These are phyloP conservation scores for Marronus borbonicus DNA, from an alignment of 2,888 invertebrate species.

Conservation along the genomic window DNA sequence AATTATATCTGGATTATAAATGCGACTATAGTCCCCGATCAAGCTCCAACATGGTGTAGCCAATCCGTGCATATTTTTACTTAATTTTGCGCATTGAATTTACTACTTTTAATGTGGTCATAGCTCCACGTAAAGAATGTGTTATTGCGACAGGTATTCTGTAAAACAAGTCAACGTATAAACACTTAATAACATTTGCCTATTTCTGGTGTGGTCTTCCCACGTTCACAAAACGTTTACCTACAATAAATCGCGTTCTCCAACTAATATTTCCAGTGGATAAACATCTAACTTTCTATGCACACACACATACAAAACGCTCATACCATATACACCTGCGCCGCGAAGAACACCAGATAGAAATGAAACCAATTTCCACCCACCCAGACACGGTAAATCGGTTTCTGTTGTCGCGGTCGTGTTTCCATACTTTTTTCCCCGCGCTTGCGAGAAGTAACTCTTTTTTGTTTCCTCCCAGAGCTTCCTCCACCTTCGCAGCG, in stretches of 20 bases:
- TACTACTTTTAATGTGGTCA: background rate
- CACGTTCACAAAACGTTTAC: constrained; percentile 43
- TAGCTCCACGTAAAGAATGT: background rate
- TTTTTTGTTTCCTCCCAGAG: constrained; percentile 27
- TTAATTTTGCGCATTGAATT: too few relatives aligned
- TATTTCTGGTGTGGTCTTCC: constrained; percentile 41
- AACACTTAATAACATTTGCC: constrained; percentile 26
- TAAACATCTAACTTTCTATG: constrained; percentile 40
- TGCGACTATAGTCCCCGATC: too few relatives aligned
- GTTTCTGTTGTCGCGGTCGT: constrained; percentile 5
- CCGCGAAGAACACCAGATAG: constrained; percentile 8
- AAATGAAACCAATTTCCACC: constrained; percentile 48
- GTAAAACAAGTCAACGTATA: constrained; percentile 26
- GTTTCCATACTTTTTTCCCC: constrained; percentile 18
- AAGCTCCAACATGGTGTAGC: too few relatives aligned
- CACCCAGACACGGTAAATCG: constrained; percentile 41
- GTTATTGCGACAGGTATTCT: constrained; percentile 3
- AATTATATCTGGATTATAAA: too few relatives aligned
- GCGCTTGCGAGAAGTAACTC: background rate
- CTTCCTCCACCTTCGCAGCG: constrained; percentile 8
- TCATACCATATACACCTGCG: constrained; percentile 33
- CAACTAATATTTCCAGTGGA: constrained; percentile 50
- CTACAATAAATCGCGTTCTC: constrained; percentile 46
- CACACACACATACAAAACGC: background rate
- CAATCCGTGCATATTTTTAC: too few relatives aligned